Conservation (phyloP, 2,113 vertebrate genomes). For the Salminus brasiliensis region DNA sequence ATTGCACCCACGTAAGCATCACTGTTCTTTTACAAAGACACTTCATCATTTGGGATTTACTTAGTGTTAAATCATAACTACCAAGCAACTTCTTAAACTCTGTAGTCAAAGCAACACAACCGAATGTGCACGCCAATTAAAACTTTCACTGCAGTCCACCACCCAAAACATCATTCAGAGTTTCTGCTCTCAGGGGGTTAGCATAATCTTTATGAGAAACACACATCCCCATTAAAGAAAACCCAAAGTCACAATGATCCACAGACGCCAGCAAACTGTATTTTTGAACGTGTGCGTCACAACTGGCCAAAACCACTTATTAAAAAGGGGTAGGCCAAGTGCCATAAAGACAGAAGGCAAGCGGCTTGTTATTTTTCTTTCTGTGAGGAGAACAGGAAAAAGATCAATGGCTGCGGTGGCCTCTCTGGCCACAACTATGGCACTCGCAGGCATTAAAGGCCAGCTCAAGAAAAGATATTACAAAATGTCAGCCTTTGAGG, state of each 20-base stretch:
- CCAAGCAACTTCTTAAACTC: background rate
- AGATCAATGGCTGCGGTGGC: slow-evolving; percentile 76
- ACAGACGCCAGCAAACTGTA: slow-evolving; percentile 71
- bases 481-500: slow-evolving; percentile 71
- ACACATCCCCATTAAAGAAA: slow-evolving; percentile 65
- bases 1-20: too few species aligned
- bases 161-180: slow-evolving; percentile 60
- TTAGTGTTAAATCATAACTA: too few species aligned
- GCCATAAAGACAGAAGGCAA: slow-evolving; percentile 76
- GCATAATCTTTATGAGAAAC: slow-evolving; percentile 72
- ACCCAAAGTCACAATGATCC: slow-evolving; percentile 66
- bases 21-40: too few species aligned
- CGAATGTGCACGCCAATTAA: slow-evolving; percentile 51
- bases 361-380: slow-evolving; percentile 81
- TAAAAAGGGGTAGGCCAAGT: slow-evolving; percentile 73
- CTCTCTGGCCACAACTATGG: slow-evolving; percentile 73
- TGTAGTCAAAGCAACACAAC: background rate
- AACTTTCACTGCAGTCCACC: slow-evolving; percentile 56
- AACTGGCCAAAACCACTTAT: slow-evolving; percentile 77
- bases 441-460: slow-evolving; percentile 66
- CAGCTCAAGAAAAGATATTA: slow-evolving; percentile 70
- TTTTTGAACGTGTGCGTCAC: slow-evolving; percentile 72
- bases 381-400: slow-evolving; percentile 74
- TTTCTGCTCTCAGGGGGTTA: slow-evolving; percentile 55
- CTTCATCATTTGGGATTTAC: too few species aligned